These are phyloP conservation scores for Helobdella robusta DNA, from an alignment of 2,888 invertebrate species.

Conservation along the genomic window DNA sequence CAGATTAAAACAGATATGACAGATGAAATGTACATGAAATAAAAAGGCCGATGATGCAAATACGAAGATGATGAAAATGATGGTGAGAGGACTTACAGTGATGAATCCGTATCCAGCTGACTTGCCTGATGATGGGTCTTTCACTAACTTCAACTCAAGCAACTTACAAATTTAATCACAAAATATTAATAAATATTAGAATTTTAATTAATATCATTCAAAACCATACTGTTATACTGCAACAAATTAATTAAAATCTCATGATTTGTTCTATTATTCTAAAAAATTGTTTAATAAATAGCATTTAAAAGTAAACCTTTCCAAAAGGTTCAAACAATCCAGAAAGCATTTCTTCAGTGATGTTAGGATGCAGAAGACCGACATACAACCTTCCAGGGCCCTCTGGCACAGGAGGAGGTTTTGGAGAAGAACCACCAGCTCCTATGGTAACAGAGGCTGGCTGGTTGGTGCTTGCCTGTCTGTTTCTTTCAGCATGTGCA, in stretches of 20 bases:
- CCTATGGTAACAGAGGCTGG: conserved; percentile 37
- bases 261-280: no score
- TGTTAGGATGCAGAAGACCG: conserved; percentile 93
- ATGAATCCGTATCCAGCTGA: conserved; percentile 96
- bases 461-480: conserved; percentile 48
- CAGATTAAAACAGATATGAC: neutral
- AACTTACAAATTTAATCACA: conserved; percentile 38
- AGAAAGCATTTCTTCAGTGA: conserved; percentile 93
- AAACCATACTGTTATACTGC: neutral
- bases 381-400: conserved; percentile 95
- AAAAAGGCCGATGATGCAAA: neutral
- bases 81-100: conserved; percentile 58
- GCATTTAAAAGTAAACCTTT: conserved; percentile 52
- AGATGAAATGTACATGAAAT: neutral
- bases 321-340: conserved; percentile 99
- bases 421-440: conserved; percentile 25
- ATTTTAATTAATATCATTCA: neutral
- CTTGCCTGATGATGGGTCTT: conserved; percentile 84
- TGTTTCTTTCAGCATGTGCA: conserved; percentile 63
- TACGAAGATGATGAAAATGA: neutral
- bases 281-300: neutral
- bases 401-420: conserved; percentile 49
- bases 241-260: neutral
- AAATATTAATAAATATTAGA: neutral
- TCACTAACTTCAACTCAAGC: conserved; percentile 66